phyloP scores from a whole-genome alignment of 2,113 vertebrate species.

The Potamarius usumacintae region DNA sequence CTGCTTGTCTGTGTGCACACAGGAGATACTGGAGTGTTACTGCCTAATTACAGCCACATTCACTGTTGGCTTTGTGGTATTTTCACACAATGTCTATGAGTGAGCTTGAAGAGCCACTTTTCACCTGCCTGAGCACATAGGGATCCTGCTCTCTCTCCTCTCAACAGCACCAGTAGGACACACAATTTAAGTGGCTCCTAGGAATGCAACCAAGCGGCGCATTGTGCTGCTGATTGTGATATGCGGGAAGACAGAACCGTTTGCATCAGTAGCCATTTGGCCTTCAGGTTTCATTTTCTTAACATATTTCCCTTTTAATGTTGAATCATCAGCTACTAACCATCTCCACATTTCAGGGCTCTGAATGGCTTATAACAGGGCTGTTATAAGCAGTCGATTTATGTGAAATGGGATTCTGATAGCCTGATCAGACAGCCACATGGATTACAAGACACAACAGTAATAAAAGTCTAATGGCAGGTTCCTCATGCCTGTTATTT shows the following conservation, averaged over 20 bases:
- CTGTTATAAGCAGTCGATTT: neutral
- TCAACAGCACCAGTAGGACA: constrained; percentile 1
- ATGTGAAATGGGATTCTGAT: neutral
- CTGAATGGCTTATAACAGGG: too few relatives aligned
- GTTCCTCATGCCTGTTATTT: neutral
- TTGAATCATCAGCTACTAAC: neutral
- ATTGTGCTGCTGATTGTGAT: neutral
- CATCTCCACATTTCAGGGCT: neutral
- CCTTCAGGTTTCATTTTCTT: neutral
- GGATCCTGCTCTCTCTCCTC: constrained; percentile 27
- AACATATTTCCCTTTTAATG: neutral
- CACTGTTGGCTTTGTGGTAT: neutral
- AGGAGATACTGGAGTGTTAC: neutral
- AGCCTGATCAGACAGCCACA: neutral
- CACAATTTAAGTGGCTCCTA: neutral
- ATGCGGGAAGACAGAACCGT: neutral
- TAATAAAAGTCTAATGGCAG: neutral
- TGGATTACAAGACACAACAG: neutral
- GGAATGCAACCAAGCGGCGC: neutral
- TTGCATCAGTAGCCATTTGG: neutral
- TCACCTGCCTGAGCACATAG: constrained; percentile 42
- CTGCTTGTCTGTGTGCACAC: neutral
- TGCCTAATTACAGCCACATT: constrained; percentile 12
- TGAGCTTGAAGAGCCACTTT: constrained; percentile 56
- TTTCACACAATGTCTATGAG: constrained; percentile 35